Conservation (phyloP, 2,797 vertebrate genomes). For the Ctenopoma kingsleyae region DNA sequence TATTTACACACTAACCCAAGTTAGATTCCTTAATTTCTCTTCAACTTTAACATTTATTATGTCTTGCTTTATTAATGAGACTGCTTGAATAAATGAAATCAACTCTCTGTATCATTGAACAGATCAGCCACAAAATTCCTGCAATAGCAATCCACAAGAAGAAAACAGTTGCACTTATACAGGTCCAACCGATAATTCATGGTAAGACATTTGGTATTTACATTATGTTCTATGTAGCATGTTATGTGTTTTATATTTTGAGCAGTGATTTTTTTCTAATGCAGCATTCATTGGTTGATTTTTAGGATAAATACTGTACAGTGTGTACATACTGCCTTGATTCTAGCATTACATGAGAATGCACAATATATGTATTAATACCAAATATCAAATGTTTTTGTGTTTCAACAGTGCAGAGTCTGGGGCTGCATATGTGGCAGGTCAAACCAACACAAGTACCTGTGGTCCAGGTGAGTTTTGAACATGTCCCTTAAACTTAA, state of each 20-base stretch:
- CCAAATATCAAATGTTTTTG: neutral
- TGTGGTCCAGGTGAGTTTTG: conserved; percentile 57
- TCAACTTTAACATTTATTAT: too few relatives aligned
- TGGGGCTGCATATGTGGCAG: conserved; percentile 27
- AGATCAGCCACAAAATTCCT: conserved; percentile 31
- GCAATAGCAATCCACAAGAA: conserved; percentile 15
- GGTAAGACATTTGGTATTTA: conserved; percentile 60
- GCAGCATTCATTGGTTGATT: neutral
- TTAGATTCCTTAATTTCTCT: too few relatives aligned
- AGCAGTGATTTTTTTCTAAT: neutral
- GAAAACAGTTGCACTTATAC: conserved; percentile 51
- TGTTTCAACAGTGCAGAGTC: conserved; percentile 52
- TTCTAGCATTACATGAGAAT: too few relatives aligned
- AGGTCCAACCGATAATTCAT: conserved; percentile 24
- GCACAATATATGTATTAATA: neutral
- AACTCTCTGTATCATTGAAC: neutral
- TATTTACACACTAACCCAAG: too few relatives aligned
- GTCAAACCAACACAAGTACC: conserved; percentile 6
- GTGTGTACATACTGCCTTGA: too few relatives aligned
- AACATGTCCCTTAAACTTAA: neutral
- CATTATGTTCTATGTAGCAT: neutral
- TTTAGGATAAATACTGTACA: neutral
- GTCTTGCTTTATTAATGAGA: too few relatives aligned
- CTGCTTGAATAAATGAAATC: too few relatives aligned
- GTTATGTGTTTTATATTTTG: neutral